phyloP scores from a whole-genome alignment of 2,113 vertebrate species.

The Meriones unguiculatus region DNA sequence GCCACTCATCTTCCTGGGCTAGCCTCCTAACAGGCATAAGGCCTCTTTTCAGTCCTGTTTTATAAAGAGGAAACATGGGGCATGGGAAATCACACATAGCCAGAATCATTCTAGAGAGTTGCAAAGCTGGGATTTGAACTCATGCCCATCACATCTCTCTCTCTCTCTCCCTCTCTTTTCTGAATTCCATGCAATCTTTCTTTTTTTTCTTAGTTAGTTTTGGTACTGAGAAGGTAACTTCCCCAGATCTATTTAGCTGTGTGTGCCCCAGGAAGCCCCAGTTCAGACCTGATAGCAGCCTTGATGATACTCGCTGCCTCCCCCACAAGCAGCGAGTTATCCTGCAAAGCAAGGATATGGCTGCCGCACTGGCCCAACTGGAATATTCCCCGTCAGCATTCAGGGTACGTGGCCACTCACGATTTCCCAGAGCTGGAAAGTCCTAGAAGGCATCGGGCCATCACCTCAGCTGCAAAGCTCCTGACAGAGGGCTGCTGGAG shows the following conservation, averaged over 20 bases:
- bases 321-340: background rate
- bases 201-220: conserved; percentile 5
- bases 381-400: background rate
- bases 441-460: background rate
- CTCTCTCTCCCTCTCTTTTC: no score
- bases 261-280: background rate
- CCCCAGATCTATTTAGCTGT: background rate
- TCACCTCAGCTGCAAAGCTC: background rate
- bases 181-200: background rate
- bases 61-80: background rate
- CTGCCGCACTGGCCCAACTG: background rate
- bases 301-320: background rate
- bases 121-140: background rate
- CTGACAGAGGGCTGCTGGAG: background rate
- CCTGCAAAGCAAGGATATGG: background rate
- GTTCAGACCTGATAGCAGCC: background rate
- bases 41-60: conserved; percentile 5
- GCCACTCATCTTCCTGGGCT: background rate
- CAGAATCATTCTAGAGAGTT: background rate
- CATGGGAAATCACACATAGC: background rate
- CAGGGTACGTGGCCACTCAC: background rate
- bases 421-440: background rate
- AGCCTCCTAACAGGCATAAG: background rate
- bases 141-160: background rate
- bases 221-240: conserved; percentile 1